phyloP scores from a whole-genome alignment of 2,888 invertebrate species.

The Resseliella maxima region DNA sequence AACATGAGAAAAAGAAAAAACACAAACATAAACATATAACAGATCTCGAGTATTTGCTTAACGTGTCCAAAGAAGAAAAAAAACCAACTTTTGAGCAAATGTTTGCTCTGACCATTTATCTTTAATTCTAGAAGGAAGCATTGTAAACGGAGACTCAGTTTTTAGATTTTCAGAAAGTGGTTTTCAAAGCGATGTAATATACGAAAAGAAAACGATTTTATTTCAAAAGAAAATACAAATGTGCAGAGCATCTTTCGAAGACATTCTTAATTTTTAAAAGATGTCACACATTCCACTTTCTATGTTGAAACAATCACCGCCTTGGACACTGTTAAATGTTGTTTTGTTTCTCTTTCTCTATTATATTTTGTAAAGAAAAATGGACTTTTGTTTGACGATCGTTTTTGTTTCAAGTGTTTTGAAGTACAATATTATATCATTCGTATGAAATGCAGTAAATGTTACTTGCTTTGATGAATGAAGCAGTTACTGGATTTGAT shows the following conservation, averaged over 20 bases:
- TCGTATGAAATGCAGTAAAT: background rate
- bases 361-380: background rate
- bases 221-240: background rate
- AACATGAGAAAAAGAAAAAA: background rate
- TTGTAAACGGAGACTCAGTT: background rate
- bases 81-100: background rate
- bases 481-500: too few species aligned
- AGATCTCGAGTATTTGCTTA: slow-evolving; percentile 2
- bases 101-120: background rate
- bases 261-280: background rate
- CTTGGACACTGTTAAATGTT: background rate
- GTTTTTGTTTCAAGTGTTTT: background rate
- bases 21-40: background rate
- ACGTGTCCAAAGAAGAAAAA: slow-evolving; percentile 23
- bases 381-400: background rate
- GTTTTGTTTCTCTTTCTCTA: background rate
- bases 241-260: background rate
- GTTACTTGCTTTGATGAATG: too few species aligned
- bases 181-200: background rate
- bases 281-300: background rate
- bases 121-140: background rate
- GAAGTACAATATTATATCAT: background rate
- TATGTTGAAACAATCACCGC: background rate
- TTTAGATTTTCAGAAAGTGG: background rate
- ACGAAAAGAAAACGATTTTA: background rate